phyloP scores from a whole-genome alignment of 2,797 vertebrate species.

The Arnoldichthys spilopterus region DNA sequence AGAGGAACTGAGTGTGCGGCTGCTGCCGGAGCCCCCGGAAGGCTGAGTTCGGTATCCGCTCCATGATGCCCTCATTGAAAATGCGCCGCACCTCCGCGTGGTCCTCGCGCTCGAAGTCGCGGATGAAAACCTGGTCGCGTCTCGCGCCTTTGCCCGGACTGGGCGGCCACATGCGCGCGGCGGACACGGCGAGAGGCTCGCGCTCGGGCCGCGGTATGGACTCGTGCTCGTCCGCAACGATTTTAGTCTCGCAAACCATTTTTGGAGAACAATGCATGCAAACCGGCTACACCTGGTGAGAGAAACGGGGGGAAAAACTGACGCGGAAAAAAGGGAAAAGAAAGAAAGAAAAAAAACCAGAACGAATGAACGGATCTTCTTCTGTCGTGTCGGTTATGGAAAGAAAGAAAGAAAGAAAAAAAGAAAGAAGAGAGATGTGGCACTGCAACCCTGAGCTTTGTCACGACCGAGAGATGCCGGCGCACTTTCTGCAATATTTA shows the following conservation, averaged over 20 bases:
- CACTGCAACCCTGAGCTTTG: constrained; percentile 83
- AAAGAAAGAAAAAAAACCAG: constrained; percentile 13
- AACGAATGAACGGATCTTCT: constrained; percentile 53
- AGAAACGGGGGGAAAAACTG: no score
- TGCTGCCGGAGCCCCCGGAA: constrained; percentile 91
- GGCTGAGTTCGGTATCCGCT: constrained; percentile 94
- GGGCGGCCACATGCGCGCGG: constrained; percentile 84
- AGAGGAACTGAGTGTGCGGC: constrained; percentile 86
- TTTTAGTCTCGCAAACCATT: constrained; percentile 99
- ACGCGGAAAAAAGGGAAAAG: constrained; percentile 5
- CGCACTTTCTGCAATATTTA: constrained; percentile 87
- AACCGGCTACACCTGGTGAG: constrained; percentile 71
- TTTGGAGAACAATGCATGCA: constrained; percentile 96
- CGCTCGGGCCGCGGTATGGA: constrained; percentile 89
- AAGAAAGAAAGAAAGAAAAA: constrained; percentile 74
- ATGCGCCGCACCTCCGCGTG: constrained; percentile 90
- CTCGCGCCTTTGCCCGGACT: constrained; percentile 71
- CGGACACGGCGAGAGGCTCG: constrained; percentile 83
- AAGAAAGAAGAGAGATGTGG: constrained; percentile 73
- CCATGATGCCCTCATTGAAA: constrained; percentile 95
- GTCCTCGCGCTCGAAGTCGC: constrained; percentile 88
- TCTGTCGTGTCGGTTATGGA: constrained; percentile 56
- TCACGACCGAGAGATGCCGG: constrained; percentile 83
- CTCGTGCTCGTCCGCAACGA: constrained; percentile 93
- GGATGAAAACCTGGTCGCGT: constrained; percentile 85